Evolutionary conservation across 92 coral and sea anemone species (phyloP), one percentile per base, ranked within the genome.

Genomic region (Montipora capitata): DNA sequence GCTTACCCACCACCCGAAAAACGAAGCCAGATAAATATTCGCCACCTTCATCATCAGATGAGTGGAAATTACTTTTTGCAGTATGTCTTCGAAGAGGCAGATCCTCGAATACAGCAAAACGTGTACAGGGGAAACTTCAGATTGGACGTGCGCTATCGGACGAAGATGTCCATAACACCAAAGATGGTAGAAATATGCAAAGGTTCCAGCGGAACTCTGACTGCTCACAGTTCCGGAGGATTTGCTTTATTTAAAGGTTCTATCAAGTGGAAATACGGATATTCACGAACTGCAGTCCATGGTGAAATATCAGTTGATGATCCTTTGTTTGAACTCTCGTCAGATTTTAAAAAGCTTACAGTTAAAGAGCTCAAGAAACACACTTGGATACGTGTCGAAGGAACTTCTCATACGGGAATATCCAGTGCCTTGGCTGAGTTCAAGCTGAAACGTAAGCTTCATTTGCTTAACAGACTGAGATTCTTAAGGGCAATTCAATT

Each of bases 11-110:
- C 98, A 5, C 96, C 96, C 11, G 78, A 65, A 9, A 40, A 27
- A 17, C 73, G 94, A 18, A 91, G 98, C 70, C 82, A 62, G 44
- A 12, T 95, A 52, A 56, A 67, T 0, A 62, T 95, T 4, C 54
- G 58, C 39, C 43, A 87, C 76, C 76, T 87, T 68, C 86, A 77
- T 62, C 81, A 63, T 48, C 59, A 76, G 13, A 88, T 84, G 39
- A 85, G 81, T 73, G 99, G 99, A n/a, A 76, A 79, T 62, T 97
- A 97, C 68, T 92, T 79, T 66, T 16, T 95, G 16, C 80, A 85
- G 57, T 97, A 97, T 81, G 78, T 72, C 68, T 97, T 95, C 68
- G 88, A 72, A 6, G 99, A 97, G 79, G 99, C 95, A 39, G 95
- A 97, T 74, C 78, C 93, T 5, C 85, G 41, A 49, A 77, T 96